phyloP scores from a whole-genome alignment of 1,140 invertebrate genomes.

The Teleogryllus occipitalis region DNA sequence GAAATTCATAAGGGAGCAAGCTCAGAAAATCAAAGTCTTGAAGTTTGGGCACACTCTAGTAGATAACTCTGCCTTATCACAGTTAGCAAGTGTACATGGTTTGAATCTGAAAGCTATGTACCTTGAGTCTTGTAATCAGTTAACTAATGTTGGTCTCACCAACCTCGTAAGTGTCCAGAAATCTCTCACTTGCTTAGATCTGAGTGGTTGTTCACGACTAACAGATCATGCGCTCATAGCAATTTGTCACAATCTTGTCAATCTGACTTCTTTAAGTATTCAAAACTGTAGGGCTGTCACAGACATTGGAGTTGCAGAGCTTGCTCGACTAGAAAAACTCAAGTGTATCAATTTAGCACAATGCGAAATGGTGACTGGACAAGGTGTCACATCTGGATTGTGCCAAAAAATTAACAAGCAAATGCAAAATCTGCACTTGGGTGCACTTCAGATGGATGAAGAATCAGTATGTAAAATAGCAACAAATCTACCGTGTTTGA shows the following conservation, averaged over 20 bases:
- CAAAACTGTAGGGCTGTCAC: conserved; percentile 51
- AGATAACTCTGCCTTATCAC: conserved; percentile 48
- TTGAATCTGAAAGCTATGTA: conserved; percentile 47
- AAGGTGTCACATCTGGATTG: conserved; percentile 42
- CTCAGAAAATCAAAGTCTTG: conserved; percentile 45
- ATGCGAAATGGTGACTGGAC: conserved; percentile 52
- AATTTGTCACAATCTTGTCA: conserved; percentile 47
- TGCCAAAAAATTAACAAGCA: conserved; percentile 27
- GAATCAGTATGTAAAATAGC: conserved; percentile 46
- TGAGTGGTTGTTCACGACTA: conserved; percentile 52
- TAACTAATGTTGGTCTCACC: conserved; percentile 50
- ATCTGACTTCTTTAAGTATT: conserved; percentile 47
- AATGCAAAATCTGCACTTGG: conserved; percentile 48
- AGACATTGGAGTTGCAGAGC: conserved; percentile 44
- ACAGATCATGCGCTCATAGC: conserved; percentile 49
- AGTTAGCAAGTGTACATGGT: conserved; percentile 42
- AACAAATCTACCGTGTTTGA: conserved; percentile 46
- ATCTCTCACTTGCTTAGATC: conserved; percentile 47
- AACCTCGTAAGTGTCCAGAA: conserved; percentile 46
- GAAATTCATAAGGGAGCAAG: conserved; percentile 45
- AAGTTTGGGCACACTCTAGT: conserved; percentile 57
- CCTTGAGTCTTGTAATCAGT: conserved; percentile 53
- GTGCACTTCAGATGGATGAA: conserved; percentile 52
- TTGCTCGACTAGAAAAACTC: conserved; percentile 45
- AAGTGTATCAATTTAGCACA: conserved; percentile 54